Conservation (phyloP, 2,797 vertebrate genomes). For the Mus minutoides region DNA sequence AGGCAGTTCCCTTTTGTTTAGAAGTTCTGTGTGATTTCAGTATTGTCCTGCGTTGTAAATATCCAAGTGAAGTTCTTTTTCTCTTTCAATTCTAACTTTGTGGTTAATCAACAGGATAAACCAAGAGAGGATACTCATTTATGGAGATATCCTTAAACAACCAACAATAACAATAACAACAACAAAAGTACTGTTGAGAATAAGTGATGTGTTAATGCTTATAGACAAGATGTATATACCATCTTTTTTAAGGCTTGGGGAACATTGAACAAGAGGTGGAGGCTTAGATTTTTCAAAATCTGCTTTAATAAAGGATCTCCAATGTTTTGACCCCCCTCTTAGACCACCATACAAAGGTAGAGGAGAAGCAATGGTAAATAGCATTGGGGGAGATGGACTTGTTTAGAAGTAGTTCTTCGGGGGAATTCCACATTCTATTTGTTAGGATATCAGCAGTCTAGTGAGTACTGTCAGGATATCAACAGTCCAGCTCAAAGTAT, state of each 20-base stretch:
- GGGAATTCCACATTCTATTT: neutral
- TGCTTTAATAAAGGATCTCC: neutral
- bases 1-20: neutral
- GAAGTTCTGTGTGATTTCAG: neutral
- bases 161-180: neutral
- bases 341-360: neutral
- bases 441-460: neutral
- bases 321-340: neutral
- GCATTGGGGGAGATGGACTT: neutral
- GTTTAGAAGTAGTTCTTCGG: neutral
- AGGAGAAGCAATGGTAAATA: neutral
- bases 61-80: neutral
- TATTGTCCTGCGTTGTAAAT: neutral
- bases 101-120: neutral
- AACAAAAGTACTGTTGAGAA: neutral
- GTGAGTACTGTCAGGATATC: neutral
- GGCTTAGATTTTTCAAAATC: neutral
- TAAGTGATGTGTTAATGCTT: neutral
- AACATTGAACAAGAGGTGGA: neutral
- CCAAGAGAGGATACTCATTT: neutral
- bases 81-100: neutral
- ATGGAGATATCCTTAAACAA: neutral
- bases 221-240: neutral
- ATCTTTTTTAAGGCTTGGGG: neutral
- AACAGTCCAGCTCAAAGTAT: neutral